Percentiles rank a stretch among this genome's conserved stretches.
These are phyloP conservation scores for Oscheius sp. DNA, from an alignment of 2,888 invertebrate species.

Conservation along the genomic window DNA sequence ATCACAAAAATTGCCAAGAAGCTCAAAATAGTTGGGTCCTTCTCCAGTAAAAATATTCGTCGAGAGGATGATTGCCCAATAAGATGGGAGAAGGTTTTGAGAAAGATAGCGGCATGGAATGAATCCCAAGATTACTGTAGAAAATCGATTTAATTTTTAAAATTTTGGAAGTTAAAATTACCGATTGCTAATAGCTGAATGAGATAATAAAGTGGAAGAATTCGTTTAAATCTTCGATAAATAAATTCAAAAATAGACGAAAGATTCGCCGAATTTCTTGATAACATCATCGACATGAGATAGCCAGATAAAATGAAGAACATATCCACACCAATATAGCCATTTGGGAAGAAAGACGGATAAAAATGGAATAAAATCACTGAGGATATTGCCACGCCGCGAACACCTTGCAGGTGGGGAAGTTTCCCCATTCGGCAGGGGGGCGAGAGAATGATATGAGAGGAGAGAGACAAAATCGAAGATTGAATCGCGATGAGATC, in stretches of 20 bases:
- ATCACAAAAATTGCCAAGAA: neutral
- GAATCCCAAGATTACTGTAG: neutral
- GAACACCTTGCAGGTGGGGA: conserved; percentile 39
- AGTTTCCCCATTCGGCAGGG: conserved; percentile 13
- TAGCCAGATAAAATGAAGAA: conserved; percentile 54
- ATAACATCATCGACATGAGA: conserved; percentile 47
- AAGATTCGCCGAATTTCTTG: conserved; percentile 9
- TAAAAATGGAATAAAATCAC: conserved; percentile 47
- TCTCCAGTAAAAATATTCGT: neutral
- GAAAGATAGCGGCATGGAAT: neutral
- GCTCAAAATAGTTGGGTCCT: neutral
- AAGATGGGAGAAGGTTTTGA: neutral
- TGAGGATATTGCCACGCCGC: conserved; percentile 37
- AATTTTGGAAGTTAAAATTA: too few species aligned
- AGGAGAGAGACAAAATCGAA: too few species aligned
- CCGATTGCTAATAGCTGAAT: neutral
- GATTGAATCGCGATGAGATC: too few species aligned
- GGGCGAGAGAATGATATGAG: too few species aligned
- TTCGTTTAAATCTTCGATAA: conserved; percentile 44
- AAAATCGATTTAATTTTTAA: too few species aligned
- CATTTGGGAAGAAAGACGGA: conserved; percentile 38
- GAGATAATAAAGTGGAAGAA: conserved; percentile 41
- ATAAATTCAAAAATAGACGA: conserved; percentile 39
- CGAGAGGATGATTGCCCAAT: neutral
- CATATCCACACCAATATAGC: conserved; percentile 49